Base-by-base conservation (phyloP, 2,888 invertebrate species). In the Pollenia angustigena region DNA sequence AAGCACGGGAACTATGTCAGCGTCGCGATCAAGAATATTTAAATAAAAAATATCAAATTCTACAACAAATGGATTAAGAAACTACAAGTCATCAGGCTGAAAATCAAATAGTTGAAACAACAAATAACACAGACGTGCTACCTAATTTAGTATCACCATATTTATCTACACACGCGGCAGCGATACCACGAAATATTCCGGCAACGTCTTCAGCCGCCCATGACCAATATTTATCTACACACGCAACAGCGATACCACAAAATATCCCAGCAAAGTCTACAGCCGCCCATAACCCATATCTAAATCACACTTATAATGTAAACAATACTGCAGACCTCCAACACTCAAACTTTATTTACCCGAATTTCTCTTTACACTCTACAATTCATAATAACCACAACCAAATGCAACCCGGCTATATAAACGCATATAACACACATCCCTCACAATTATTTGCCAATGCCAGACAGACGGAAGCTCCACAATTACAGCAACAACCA, bases 21-120 rank as follows among this genome's bases (percentile, higher is more conserved):
- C 68, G 75, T 62, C 82, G 82, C 14, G 69, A 82, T 44, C 54
- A 75, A n/a, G 50, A 60, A 75, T 82, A 82, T 42, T 48, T 82
- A 44, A 23, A 69, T 12, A 82, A 46, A 56, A 82, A 82, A 58
- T 82, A 75, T 69, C 42, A 82, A 82, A 82, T 82, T 23, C 69
- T 82, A 12, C 62, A 82, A n/a, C 18, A 76, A 58, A 60, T 76
- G 4, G 74, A 74, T 32, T 68, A 81, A n/a, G 81, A 81, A 16
- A 14, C n/a, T 62, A 44, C 14, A 12, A 46, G 42, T 46, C 12
- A 44, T 11, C 32, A 32, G n/a, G 9, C 42, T 52, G 12, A 16
- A 16, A 56, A 62, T 32, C 62, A 64, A 64, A 64, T 72, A 12
- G 56, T 60, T 12, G 50, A 52, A 64, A 23, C 11, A 32, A 6